phyloP scores from a whole-genome alignment of 2,113 vertebrate species.

The Gobius niger region DNA sequence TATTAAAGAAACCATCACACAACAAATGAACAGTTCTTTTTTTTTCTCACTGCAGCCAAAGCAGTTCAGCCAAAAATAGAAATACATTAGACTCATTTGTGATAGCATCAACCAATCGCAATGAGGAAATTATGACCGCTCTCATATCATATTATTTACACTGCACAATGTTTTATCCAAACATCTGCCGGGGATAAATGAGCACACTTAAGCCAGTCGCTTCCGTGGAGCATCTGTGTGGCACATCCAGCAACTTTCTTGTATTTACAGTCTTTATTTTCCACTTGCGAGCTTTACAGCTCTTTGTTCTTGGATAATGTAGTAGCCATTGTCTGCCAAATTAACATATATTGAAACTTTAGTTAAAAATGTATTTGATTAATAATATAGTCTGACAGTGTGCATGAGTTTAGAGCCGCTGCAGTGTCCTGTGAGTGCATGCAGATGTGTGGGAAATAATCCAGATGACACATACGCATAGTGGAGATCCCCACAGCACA shows the following conservation, averaged over 20 bases:
- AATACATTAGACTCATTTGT: constrained; percentile 63
- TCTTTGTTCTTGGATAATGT: too few species aligned
- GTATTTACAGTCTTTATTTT: background rate
- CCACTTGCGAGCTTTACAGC: background rate
- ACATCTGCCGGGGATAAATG: constrained; percentile 21
- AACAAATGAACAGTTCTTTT: background rate
- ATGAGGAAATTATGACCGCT: constrained; percentile 62
- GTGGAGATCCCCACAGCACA: constrained; percentile 12
- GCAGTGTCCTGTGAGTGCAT: constrained; percentile 19
- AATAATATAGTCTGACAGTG: constrained; percentile 7
- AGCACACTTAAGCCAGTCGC: constrained; percentile 16
- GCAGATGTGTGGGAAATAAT: constrained; percentile 57
- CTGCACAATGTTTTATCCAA: constrained; percentile 16
- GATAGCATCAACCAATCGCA: constrained; percentile 56
- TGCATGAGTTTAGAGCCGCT: constrained; percentile 8
- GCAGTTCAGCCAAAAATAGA: constrained; percentile 63
- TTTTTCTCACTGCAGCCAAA: constrained; percentile 5
- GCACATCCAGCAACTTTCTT: background rate
- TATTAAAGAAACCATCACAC: background rate
- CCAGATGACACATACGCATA: constrained; percentile 63
- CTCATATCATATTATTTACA: constrained; percentile 31
- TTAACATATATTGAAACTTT: background rate
- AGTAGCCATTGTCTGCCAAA: too few species aligned
- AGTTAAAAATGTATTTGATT: background rate
- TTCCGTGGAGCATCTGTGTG: background rate